phyloP scores from a whole-genome alignment of 2,113 vertebrate genomes.

The Euleptes europaea region DNA sequence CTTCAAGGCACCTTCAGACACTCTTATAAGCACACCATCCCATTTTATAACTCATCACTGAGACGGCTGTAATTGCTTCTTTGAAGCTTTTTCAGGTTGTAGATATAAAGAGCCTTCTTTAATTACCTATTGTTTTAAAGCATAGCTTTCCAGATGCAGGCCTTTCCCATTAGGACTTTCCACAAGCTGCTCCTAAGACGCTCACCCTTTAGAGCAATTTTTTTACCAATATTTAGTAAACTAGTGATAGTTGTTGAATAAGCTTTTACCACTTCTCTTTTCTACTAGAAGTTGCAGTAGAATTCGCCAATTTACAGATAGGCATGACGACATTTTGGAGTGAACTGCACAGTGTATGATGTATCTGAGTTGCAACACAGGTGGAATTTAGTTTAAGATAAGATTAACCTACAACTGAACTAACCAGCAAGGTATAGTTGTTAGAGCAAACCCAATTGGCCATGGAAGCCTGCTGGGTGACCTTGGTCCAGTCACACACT shows the following conservation, averaged over 20 bases:
- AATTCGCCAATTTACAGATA: neutral
- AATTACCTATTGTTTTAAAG: no score
- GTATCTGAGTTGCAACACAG: no score
- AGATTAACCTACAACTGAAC: neutral
- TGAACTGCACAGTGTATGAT: neutral
- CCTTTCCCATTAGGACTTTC: no score
- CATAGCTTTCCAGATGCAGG: no score
- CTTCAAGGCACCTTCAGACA: neutral
- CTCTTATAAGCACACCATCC: neutral
- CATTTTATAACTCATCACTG: neutral
- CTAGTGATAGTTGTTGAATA: neutral
- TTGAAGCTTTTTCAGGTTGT: no score
- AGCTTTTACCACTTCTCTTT: no score
- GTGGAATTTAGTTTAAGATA: neutral
- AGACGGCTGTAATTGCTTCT: neutral
- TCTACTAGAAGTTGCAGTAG: no score
- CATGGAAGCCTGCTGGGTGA: no score
- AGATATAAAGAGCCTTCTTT: no score
- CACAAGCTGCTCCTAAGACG: neutral
- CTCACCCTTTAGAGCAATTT: neutral
- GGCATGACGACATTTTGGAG: neutral
- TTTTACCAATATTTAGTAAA: neutral
- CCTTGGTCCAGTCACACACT: no score
- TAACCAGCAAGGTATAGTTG: neutral
- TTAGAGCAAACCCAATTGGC: no score